Conservation (phyloP, 1,140 invertebrate genomes). For the Calephelis nemesis region DNA sequence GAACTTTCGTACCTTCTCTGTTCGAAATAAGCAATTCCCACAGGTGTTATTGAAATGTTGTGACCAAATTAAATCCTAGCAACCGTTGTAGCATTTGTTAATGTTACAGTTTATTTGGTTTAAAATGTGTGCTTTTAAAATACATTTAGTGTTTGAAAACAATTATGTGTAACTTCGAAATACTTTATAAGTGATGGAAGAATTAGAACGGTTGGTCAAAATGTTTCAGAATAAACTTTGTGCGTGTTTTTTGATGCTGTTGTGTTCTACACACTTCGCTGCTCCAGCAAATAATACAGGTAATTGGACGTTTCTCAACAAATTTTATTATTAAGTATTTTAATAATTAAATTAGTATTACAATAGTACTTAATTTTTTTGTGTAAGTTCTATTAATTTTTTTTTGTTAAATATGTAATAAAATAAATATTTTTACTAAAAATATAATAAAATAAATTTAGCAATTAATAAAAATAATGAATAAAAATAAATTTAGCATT, state of each 20-base stretch:
- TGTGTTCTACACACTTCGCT: constrained; percentile 41
- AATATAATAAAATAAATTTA: too few species aligned
- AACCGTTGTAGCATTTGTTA: constrained; percentile 45
- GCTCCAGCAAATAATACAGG: constrained; percentile 40
- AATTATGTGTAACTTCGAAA: constrained; percentile 10
- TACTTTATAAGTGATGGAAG: constrained; percentile 62
- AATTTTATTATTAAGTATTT: not conserved
- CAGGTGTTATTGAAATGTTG: constrained; percentile 68
- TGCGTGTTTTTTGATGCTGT: constrained; percentile 41
- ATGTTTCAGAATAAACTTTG: constrained; percentile 51
- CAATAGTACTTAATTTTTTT: too few species aligned
- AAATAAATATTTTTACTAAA: too few species aligned
- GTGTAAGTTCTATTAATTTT: too few species aligned
- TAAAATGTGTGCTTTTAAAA: constrained; percentile 19
- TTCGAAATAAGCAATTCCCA: constrained; percentile 59
- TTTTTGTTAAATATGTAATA: too few species aligned
- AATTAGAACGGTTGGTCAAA: constrained; percentile 61
- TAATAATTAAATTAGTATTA: too few species aligned
- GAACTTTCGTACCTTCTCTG: constrained; percentile 66
- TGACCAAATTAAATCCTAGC: constrained; percentile 60
- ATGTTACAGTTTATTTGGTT: constrained; percentile 9
- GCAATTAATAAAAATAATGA: too few species aligned
- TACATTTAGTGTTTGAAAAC: constrained; percentile 3
- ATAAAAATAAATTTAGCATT: too few species aligned
- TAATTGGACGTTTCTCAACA: constrained; percentile 24